Evolutionary conservation across 2,113 vertebrate species (phyloP).

Genomic region (Mola mola): DNA sequence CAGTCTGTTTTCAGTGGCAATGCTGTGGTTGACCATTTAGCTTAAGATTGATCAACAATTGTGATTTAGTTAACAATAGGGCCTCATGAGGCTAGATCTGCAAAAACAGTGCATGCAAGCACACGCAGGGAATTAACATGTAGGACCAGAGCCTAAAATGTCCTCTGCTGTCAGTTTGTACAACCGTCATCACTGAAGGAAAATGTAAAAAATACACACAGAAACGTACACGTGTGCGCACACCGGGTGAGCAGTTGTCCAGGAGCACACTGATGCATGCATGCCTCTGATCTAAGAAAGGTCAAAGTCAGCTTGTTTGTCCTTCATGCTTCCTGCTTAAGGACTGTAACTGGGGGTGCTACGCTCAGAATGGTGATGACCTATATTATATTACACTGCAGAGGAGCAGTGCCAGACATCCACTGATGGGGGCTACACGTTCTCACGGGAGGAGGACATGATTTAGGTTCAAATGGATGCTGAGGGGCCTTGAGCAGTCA

Average conservation of each 20-base stretch:
- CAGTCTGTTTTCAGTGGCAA: too few relatives aligned
- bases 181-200: conserved; percentile 21
- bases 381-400: conserved; percentile 80
- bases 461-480: conserved; percentile 47
- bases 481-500: conserved; percentile 10
- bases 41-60: conserved; percentile 7
- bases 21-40: too few relatives aligned
- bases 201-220: conserved; percentile 16
- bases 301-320: conserved; percentile 74
- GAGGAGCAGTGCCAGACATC: conserved; percentile 43
- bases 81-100: background rate
- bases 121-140: conserved; percentile 16
- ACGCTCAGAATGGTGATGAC: conserved; percentile 76
- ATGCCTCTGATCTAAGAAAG: conserved; percentile 67
- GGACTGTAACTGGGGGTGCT: conserved; percentile 64
- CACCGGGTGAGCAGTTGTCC: conserved; percentile 4
- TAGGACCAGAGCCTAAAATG: conserved; percentile 23
- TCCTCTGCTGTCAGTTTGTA: conserved; percentile 38
- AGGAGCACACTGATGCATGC: conserved; percentile 44
- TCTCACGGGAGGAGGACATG: conserved; percentile 24
- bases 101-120: background rate
- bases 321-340: conserved; percentile 79
- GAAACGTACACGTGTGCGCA: conserved; percentile 15
- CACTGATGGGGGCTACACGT: conserved; percentile 37
- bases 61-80: conserved; percentile 10